Percentiles rank a stretch among this genome's conserved stretches.
phyloP scores from a whole-genome alignment of 2,888 invertebrate species.

The Drosophila tanythrix region DNA sequence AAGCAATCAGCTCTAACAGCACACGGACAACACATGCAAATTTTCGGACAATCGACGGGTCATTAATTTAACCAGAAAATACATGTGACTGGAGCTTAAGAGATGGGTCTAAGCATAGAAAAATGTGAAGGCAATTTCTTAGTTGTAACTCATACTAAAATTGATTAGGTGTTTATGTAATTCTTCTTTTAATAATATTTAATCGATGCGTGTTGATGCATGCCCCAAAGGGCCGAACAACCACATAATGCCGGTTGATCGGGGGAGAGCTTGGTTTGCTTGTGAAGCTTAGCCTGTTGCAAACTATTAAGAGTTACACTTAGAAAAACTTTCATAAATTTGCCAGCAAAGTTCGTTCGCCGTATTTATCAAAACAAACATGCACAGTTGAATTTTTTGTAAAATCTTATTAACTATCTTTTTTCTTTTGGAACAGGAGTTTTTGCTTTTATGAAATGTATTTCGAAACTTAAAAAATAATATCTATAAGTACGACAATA shows the following conservation, averaged over 20 bases:
- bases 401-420: background rate
- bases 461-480: background rate
- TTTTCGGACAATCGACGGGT: constrained; percentile 59
- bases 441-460: background rate
- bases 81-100: constrained; percentile 5
- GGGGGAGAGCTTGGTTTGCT: background rate
- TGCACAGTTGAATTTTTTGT: background rate
- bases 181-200: constrained; percentile 67
- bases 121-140: constrained; percentile 35
- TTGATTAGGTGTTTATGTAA: constrained; percentile 73
- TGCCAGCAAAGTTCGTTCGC: too few relatives aligned
- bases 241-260: constrained; percentile 44
- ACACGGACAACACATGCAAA: constrained; percentile 57
- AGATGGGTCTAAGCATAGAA: constrained; percentile 10
- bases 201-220: constrained; percentile 63
- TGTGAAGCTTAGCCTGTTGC: constrained; percentile 19
- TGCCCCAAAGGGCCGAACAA: constrained; percentile 47
- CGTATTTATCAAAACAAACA: too few relatives aligned
- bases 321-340: background rate
- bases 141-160: constrained; percentile 52
- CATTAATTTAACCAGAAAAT: constrained; percentile 70
- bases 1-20: constrained; percentile 48
- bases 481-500: background rate
- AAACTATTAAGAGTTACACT: constrained; percentile 60
- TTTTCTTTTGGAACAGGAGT: background rate